Percentiles rank a stretch among this genome's conserved stretches.
phyloP scores from a whole-genome alignment of 2,888 invertebrate species.

The Melinaea menophilus region DNA sequence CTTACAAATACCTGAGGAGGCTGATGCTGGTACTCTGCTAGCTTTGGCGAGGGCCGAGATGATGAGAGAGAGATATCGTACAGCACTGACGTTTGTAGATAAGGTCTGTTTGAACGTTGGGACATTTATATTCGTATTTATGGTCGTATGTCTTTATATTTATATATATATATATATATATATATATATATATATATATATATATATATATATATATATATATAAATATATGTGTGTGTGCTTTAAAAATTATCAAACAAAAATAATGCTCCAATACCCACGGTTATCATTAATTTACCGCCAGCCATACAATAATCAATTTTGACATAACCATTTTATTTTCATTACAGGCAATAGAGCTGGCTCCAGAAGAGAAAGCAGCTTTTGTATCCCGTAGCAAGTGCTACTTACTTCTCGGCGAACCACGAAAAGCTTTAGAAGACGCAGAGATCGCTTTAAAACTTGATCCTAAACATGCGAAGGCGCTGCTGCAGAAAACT shows the following conservation, averaged over 20 bases:
- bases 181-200: no score
- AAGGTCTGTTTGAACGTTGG: constrained; percentile 77
- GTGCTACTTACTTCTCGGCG: constrained; percentile 91
- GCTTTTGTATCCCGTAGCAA: constrained; percentile 93
- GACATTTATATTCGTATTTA: no score
- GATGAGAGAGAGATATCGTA: constrained; percentile 83
- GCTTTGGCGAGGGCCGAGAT: constrained; percentile 87
- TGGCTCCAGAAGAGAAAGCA: constrained; percentile 89
- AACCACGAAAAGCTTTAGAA: constrained; percentile 86
- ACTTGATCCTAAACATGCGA: constrained; percentile 82
- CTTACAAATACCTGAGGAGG: constrained; percentile 86
- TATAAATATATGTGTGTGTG: no score
- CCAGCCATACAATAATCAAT: no score
- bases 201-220: no score
- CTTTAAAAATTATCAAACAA: background rate
- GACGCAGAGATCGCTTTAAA: constrained; percentile 91
- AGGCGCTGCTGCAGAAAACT: constrained; percentile 89
- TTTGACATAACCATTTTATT: constrained; percentile 1
- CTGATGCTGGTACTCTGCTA: constrained; percentile 85
- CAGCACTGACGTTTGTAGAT: constrained; percentile 86
- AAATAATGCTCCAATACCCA: background rate
- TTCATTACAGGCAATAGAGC: constrained; percentile 86
- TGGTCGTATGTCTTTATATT: no score
- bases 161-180: no score
- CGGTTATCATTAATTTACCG: no score